Percentiles rank a stretch among this genome's conserved stretches.
These are phyloP conservation scores for Simalia tracyae DNA, from an alignment of 2,797 vertebrate genomes.

Conservation along the genomic window DNA sequence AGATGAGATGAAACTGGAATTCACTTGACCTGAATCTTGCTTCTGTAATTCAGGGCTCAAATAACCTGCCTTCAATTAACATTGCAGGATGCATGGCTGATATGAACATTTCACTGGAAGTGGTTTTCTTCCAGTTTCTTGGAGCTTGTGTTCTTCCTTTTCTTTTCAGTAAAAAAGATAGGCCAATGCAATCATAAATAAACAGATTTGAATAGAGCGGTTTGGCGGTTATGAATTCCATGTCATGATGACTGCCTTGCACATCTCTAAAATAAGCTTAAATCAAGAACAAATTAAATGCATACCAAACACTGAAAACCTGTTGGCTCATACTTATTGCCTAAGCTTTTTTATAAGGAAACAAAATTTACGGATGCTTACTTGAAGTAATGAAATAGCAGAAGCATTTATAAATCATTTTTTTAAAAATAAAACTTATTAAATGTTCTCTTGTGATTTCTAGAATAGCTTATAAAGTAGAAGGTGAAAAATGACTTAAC, in stretches of 20 bases:
- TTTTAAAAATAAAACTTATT: slow-evolving; percentile 14
- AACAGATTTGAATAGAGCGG: background rate
- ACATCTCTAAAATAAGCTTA: background rate
- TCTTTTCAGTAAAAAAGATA: background rate
- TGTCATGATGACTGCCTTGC: background rate
- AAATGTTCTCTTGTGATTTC: background rate
- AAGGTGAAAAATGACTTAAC: background rate
- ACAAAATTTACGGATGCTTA: slow-evolving; percentile 36
- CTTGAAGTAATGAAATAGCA: slow-evolving; percentile 21
- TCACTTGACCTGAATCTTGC: background rate
- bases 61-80: background rate
- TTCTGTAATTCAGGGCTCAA: background rate
- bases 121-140: background rate
- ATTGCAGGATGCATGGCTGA: background rate
- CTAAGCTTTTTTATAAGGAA: slow-evolving; percentile 11
- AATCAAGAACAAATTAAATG: background rate
- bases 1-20: background rate
- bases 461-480: background rate
- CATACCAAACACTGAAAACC: background rate
- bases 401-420: slow-evolving; percentile 16
- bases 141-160: background rate
- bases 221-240: background rate
- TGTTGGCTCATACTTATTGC: background rate
- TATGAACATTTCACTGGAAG: background rate
- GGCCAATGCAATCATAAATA: background rate